phyloP scores from a whole-genome alignment of 2,113 vertebrate genomes.

The Ornithorhynchus anatinus region DNA sequence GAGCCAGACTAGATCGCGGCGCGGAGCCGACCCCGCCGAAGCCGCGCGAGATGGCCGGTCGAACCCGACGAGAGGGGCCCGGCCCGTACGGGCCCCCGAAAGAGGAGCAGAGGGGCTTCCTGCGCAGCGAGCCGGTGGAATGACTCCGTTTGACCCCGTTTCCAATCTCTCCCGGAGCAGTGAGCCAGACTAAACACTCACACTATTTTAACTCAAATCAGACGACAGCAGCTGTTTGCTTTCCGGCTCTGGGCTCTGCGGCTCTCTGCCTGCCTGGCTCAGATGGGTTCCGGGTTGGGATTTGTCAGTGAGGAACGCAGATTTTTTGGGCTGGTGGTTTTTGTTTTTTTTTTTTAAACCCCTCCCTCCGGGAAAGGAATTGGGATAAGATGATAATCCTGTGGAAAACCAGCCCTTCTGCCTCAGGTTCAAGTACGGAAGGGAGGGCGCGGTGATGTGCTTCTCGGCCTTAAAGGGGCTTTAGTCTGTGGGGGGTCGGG shows the following conservation, averaged over 20 bases:
- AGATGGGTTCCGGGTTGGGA: conserved; percentile 64
- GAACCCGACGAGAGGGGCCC: conserved; percentile 80
- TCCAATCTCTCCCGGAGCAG: conserved; percentile 91
- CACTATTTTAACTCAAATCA: conserved; percentile 86
- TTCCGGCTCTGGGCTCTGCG: conserved; percentile 81
- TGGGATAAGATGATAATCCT: conserved; percentile 3
- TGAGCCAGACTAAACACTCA: conserved; percentile 94
- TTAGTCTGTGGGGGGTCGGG: neutral
- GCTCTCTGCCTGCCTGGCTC: conserved; percentile 60
- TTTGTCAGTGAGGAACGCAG: conserved; percentile 32
- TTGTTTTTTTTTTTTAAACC: conserved; percentile 16
- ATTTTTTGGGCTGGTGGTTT: too few relatives aligned
- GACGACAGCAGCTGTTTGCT: conserved; percentile 88
- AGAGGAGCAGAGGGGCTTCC: conserved; percentile 85
- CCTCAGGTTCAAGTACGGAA: conserved; percentile 11
- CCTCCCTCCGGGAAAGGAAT: conserved; percentile 11
- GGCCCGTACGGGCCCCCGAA: conserved; percentile 82
- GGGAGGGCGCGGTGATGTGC: conserved; percentile 4
- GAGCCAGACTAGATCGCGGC: conserved; percentile 69
- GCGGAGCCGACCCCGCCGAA: too few relatives aligned
- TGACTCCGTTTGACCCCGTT: conserved; percentile 95
- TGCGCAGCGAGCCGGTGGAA: conserved; percentile 84
- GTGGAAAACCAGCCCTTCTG: neutral
- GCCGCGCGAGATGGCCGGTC: conserved; percentile 83
- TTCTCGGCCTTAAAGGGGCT: neutral